Evolutionary conservation across 64 coral and sea anemone genomes (phyloP), one percentile per base, ranked within the genome.

Genomic region (Stylophora pistillata): DNA sequence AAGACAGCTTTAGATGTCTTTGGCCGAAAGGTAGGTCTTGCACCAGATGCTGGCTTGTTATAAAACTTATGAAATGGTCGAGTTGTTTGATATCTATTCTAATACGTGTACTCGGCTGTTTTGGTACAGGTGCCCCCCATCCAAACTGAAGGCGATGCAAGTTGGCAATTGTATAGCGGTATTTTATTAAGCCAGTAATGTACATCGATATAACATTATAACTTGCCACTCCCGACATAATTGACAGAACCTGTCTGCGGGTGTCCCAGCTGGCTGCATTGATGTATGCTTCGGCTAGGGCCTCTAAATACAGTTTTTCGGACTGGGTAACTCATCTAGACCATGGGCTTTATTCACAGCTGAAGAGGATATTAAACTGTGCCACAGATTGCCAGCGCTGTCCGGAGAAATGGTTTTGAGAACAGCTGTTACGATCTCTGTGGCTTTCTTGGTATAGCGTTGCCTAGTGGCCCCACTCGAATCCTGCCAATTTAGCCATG

Each of bases 351-450:
- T 62, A 14, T 62, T 62, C 59, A 62, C 13, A 62, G 59, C 59
- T 14, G 59, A 62, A 14, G 59, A 62, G 13, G 59, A 62, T 4
- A 14, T 62, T 62, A 62, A 62, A 14, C 59, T 62, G 4, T 62
- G 59, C 88, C 88, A 90, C 26, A 90, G 58, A 74, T 60, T 26
- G 17, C 30, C 53, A 30, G 70, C 71, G 59, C 13, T 62, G 33
- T 91, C 57, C 25, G 81, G 56, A 81, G 78, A 84, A 34, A 91
- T 41, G 52, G 61, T 74, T 14, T 91, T 91, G 13, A 91, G 55
- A 13, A 76, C 74, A 37, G 81, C 68, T 47, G 81, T 26, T 25
- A 91, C 89, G n/a, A 66, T 74, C 37, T 91, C 74, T 1, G 72
- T 76, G 33, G 81, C 74, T 23, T 70, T 77, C 32, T 78, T 86